A percentile compares a stretch with the other conserved stretches of the same genome.
These are phyloP conservation scores for Corticium candelabrum DNA, from an alignment of 37 sponge, comb jelly and placozoan species.

Conservation along the genomic window DNA sequence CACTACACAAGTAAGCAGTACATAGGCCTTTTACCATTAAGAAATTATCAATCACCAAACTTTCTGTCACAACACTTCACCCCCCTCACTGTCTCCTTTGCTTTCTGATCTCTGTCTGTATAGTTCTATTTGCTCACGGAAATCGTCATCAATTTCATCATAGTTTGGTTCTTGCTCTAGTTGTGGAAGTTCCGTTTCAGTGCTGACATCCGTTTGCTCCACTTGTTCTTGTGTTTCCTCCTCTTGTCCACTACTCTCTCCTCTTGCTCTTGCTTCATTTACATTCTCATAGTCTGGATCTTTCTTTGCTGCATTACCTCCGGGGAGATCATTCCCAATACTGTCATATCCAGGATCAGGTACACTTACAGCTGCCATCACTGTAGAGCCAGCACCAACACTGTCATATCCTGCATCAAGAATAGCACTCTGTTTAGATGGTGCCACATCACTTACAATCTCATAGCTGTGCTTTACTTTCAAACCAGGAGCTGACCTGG, in stretches of 20 bases:
- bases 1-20: too few species aligned
- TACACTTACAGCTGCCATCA: background rate
- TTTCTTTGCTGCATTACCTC: background rate
- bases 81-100: background rate
- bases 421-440: background rate
- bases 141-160: slow-evolving; percentile 1
- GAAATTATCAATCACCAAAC: too few species aligned
- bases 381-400: background rate
- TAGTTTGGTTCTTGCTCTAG: background rate
- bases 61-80: background rate
- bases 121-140: background rate
- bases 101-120: too few species aligned
- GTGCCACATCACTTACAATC: background rate
- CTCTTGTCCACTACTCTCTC: background rate
- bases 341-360: slow-evolving; percentile 2
- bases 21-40: too few species aligned
- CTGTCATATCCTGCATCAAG: background rate
- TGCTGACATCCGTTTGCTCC: background rate
- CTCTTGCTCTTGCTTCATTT: background rate
- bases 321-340: background rate
- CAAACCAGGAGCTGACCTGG: background rate
- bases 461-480: background rate
- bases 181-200: background rate
- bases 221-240: too few species aligned
- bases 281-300: background rate